Conservation (phyloP, 2,888 invertebrate species). For the Tiphia femorata region DNA sequence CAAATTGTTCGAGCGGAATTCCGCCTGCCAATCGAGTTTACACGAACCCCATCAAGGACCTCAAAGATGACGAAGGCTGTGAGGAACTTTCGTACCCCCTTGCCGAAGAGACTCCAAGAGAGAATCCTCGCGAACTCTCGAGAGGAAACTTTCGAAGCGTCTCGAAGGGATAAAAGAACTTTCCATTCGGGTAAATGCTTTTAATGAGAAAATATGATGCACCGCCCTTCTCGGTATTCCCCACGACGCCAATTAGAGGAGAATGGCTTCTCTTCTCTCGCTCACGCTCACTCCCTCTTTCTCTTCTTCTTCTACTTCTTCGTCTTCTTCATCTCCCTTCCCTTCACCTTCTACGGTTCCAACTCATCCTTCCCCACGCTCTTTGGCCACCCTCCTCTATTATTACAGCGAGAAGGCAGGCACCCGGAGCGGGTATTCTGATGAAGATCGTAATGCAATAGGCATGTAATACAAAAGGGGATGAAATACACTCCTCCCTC, state of each 20-base stretch:
- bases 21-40: slow-evolving; percentile 31
- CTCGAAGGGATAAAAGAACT: slow-evolving; percentile 49
- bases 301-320: not conserved
- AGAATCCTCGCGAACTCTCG: slow-evolving; percentile 42
- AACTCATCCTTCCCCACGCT: slow-evolving; percentile 10
- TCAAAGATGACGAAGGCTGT: too few species aligned
- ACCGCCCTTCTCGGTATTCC: slow-evolving; percentile 42
- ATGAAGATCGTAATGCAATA: slow-evolving; percentile 68
- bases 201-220: slow-evolving; percentile 61
- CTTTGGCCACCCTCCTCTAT: slow-evolving; percentile 24
- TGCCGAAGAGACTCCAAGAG: too few species aligned
- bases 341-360: slow-evolving; percentile 4
- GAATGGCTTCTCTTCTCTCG: slow-evolving; percentile 39
- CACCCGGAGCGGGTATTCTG: slow-evolving; percentile 43
- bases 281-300: slow-evolving; percentile 4
- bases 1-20: too few species aligned
- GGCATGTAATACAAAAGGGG: slow-evolving; percentile 57
- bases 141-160: slow-evolving; percentile 41
- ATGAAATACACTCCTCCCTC: slow-evolving; percentile 32
- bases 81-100: too few species aligned
- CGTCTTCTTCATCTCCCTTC: not conserved
- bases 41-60: slow-evolving; percentile 37
- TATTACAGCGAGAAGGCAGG: slow-evolving; percentile 43
- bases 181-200: slow-evolving; percentile 51
- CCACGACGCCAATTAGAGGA: slow-evolving; percentile 56